Evolutionary conservation across 2,888 invertebrate species (phyloP).

Genomic region (Aethes cnicana): DNA sequence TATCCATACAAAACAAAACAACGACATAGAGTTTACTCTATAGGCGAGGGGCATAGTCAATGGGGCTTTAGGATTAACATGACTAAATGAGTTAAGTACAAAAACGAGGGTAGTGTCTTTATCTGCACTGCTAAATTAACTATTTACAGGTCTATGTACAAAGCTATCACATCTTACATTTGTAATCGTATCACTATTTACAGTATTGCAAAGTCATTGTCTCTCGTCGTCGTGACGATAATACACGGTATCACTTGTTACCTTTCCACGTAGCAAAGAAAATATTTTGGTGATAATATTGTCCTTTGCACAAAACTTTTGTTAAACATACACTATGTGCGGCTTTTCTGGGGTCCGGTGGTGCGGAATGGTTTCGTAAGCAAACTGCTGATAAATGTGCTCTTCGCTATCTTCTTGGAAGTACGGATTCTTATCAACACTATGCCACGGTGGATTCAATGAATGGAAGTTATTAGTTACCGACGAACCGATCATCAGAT

Average conservation of each 20-base stretch:
- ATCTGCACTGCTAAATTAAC: conserved; percentile 58
- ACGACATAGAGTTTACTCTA: conserved; percentile 49
- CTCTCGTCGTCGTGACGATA: conserved; percentile 58
- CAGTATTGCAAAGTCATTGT: conserved; percentile 77
- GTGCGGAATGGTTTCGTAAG: conserved; percentile 78
- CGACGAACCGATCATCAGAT: conserved; percentile 78
- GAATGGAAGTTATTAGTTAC: conserved; percentile 79
- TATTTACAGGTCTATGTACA: conserved; percentile 79
- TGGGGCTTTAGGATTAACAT: conserved; percentile 46
- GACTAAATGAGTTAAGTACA: conserved; percentile 74
- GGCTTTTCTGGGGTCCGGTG: conserved; percentile 81
- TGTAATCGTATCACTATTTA: conserved; percentile 78
- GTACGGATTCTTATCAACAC: conserved; percentile 76
- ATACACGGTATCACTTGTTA: conserved; percentile 47
- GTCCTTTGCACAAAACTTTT: conserved; percentile 71
- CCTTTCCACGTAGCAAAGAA: conserved; percentile 61
- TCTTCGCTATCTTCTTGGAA: conserved; percentile 77
- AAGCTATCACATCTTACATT: conserved; percentile 81
- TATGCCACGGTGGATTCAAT: conserved; percentile 77
- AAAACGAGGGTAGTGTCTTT: conserved; percentile 71
- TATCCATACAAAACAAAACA: conserved; percentile 57
- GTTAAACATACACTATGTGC: conserved; percentile 84
- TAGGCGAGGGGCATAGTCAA: conserved; percentile 46
- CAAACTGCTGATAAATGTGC: conserved; percentile 79
- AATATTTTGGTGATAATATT: conserved; percentile 59